phyloP scores from a whole-genome alignment of 37 sponge, comb jelly and placozoan species.

The Axinella damicornis region DNA sequence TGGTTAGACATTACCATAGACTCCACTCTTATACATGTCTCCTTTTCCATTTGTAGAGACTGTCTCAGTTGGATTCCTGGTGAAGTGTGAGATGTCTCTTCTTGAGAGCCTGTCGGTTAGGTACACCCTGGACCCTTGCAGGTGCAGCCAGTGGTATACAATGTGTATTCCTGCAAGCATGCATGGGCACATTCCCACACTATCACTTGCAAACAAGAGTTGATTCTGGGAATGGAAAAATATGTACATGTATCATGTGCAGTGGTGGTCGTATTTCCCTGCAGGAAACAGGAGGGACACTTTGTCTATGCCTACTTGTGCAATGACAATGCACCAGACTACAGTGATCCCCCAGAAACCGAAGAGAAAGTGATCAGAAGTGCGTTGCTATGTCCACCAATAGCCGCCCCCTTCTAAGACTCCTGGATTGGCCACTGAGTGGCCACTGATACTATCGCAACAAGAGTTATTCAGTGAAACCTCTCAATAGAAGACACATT shows the following conservation, averaged over 20 bases:
- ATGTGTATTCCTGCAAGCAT: no score
- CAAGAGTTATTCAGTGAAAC: no score
- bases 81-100: conserved; percentile 34
- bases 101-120: conserved; percentile 9
- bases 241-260: no score
- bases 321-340: conserved; percentile 48
- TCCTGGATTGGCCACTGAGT: no score
- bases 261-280: background rate
- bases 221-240: no score
- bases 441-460: no score
- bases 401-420: no score
- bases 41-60: background rate
- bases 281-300: conserved; percentile 27
- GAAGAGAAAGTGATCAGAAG: background rate
- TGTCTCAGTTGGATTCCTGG: conserved; percentile 44
- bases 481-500: no score
- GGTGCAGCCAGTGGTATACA: conserved; percentile 19
- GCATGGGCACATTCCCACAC: no score
- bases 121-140: conserved; percentile 47
- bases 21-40: background rate
- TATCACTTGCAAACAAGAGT: no score
- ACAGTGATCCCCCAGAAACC: conserved; percentile 7
- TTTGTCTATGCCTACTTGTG: conserved; percentile 49
- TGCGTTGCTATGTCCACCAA: no score
- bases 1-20: no score